Conservation (phyloP, 2,888 invertebrate genomes). For the Abscondita cerata region DNA sequence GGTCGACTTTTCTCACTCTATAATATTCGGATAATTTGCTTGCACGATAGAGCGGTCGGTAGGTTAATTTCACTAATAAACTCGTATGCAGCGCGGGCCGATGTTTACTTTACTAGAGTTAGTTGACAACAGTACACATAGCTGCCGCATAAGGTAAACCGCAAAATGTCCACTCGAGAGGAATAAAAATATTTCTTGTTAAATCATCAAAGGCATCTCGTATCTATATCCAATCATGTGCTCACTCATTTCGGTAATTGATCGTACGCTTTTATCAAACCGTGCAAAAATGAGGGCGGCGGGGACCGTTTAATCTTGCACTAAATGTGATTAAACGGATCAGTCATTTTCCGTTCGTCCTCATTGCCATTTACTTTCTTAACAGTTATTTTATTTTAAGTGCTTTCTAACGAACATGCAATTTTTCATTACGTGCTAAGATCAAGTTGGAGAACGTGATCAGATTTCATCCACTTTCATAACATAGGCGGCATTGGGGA, state of each 20-base stretch:
- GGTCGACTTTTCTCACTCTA: constrained; percentile 23
- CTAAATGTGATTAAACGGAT: constrained; percentile 53
- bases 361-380: constrained; percentile 47
- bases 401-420: constrained; percentile 57
- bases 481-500: constrained; percentile 35
- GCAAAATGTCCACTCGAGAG: constrained; percentile 52
- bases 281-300: constrained; percentile 49
- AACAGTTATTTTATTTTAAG: constrained; percentile 46
- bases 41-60: constrained; percentile 45
- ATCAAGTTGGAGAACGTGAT: constrained; percentile 65
- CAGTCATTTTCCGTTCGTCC: constrained; percentile 30
- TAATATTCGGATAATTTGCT: constrained; percentile 44
- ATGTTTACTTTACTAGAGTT: constrained; percentile 58
- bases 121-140: constrained; percentile 56
- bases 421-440: constrained; percentile 75
- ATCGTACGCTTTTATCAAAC: constrained; percentile 47
- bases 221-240: constrained; percentile 51
- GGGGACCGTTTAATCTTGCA: constrained; percentile 53
- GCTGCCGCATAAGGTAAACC: constrained; percentile 45
- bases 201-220: constrained; percentile 51
- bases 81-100: constrained; percentile 51
- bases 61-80: constrained; percentile 58
- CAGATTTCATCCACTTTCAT: constrained; percentile 57
- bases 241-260: constrained; percentile 55
- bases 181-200: constrained; percentile 57